phyloP scores from a whole-genome alignment of 1,140 invertebrate species.

The Diploscapter pachys region DNA sequence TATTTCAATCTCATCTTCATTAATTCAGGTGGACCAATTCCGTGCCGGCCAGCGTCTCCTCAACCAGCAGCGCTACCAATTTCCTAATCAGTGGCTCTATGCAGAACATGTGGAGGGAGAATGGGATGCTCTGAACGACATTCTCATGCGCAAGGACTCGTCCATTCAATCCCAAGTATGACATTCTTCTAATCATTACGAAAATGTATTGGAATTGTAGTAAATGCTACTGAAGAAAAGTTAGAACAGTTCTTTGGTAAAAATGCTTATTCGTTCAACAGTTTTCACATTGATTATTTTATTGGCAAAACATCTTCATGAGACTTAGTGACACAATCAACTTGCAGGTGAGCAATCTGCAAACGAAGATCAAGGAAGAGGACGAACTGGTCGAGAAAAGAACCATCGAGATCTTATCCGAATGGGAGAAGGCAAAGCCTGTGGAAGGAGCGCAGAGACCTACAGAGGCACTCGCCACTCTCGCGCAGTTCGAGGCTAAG shows the following conservation, averaged over 20 bases:
- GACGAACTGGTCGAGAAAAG: constrained; percentile 93
- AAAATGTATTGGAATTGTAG: too few species aligned
- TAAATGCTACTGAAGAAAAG: background rate
- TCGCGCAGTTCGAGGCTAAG: constrained; percentile 89
- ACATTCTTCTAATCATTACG: background rate
- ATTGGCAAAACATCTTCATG: constrained; percentile 63
- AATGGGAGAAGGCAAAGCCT: constrained; percentile 92
- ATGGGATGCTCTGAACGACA: constrained; percentile 98
- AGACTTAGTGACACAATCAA: constrained; percentile 14
- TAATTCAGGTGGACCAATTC: constrained; percentile 63
- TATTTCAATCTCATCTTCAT: background rate
- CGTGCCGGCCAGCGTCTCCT: constrained; percentile 91
- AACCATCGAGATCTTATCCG: constrained; percentile 82
- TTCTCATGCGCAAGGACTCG: constrained; percentile 93
- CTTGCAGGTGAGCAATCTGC: constrained; percentile 78
- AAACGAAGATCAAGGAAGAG: constrained; percentile 98
- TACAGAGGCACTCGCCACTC: constrained; percentile 83
- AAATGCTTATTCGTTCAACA: background rate
- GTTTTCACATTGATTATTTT: too few species aligned
- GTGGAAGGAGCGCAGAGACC: constrained; percentile 81
- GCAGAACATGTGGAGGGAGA: constrained; percentile 99
- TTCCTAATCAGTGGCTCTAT: constrained; percentile 91
- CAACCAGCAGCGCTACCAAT: constrained; percentile 93
- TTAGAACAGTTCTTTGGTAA: background rate
- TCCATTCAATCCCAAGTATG: constrained; percentile 89